These are phyloP conservation scores for Babylonia areolata DNA, from an alignment of 1,140 invertebrate genomes.

Conservation along the genomic window DNA sequence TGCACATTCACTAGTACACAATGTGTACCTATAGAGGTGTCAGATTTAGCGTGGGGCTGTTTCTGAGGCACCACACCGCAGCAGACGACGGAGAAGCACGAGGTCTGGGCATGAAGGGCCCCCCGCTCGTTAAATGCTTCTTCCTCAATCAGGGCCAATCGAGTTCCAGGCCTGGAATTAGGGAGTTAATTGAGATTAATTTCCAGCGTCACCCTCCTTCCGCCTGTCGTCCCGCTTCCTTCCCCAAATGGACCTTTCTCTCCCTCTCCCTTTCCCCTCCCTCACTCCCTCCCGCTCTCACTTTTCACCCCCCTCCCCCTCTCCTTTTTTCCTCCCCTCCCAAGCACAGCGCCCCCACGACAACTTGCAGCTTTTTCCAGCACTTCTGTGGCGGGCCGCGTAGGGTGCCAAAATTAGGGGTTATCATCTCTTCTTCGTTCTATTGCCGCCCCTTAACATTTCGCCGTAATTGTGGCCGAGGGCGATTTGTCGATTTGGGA, in stretches of 20 bases:
- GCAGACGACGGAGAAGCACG: not conserved
- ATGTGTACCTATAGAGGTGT: not conserved
- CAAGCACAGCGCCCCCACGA: not conserved
- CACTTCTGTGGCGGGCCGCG: not conserved
- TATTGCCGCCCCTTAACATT: constrained; percentile 11
- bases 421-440: not conserved
- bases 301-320: not conserved
- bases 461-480: not conserved
- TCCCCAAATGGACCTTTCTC: not conserved
- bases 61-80: not conserved
- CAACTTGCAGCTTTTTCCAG: not conserved
- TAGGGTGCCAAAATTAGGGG: not conserved
- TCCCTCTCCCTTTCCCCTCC: not conserved
- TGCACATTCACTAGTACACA: too few species aligned
- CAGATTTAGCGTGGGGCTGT: not conserved
- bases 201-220: constrained; percentile 2
- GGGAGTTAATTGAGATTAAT: constrained; percentile 31
- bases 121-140: constrained; percentile 19
- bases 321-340: not conserved
- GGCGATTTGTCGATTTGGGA: not conserved
- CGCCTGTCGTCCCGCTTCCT: not conserved
- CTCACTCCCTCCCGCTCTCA: not conserved
- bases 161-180: not conserved
- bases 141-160: constrained; percentile 22
- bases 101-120: not conserved